A percentile compares a stretch with the other conserved stretches of the same genome.
Conservation (phyloP, 2,888 invertebrate genomes). For the Leptopilina syphax region DNA sequence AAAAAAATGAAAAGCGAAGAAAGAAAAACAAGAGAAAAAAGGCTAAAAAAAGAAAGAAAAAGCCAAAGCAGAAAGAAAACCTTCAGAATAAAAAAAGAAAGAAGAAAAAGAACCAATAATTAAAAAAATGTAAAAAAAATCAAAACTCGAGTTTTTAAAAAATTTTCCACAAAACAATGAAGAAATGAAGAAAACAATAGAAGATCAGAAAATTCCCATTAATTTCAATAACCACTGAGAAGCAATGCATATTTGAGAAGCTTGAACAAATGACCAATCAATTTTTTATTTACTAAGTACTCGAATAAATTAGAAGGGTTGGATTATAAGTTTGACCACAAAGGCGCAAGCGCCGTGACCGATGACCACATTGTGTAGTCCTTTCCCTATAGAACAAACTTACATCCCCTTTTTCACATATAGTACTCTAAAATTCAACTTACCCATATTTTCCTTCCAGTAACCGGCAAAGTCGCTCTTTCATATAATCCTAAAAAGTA, state of each 20-base stretch:
- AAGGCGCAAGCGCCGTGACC: slow-evolving; percentile 33
- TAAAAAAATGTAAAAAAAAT: too few relatives aligned
- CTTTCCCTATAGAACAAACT: slow-evolving; percentile 21
- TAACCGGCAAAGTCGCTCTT: background rate
- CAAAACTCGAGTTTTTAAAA: too few relatives aligned
- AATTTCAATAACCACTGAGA: background rate
- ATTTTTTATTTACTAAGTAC: background rate
- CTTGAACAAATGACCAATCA: background rate
- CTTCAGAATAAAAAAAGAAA: too few relatives aligned
- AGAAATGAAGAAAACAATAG: too few relatives aligned
- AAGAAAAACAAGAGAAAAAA: too few relatives aligned
- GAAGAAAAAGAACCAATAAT: too few relatives aligned
- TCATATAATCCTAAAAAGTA: background rate
- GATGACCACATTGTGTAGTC: slow-evolving; percentile 27
- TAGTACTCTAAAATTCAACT: background rate
- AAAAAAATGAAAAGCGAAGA: too few relatives aligned
- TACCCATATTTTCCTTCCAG: slow-evolving; percentile 8
- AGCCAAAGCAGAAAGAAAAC: too few relatives aligned
- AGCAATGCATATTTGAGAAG: background rate
- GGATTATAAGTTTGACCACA: slow-evolving; percentile 7
- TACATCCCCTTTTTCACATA: background rate
- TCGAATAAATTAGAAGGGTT: background rate
- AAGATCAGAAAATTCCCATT: too few relatives aligned
- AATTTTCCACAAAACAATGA: too few relatives aligned
- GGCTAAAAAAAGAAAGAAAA: too few relatives aligned